Conservation (phyloP, 1,140 invertebrate species). For the Orchestia grillus region DNA sequence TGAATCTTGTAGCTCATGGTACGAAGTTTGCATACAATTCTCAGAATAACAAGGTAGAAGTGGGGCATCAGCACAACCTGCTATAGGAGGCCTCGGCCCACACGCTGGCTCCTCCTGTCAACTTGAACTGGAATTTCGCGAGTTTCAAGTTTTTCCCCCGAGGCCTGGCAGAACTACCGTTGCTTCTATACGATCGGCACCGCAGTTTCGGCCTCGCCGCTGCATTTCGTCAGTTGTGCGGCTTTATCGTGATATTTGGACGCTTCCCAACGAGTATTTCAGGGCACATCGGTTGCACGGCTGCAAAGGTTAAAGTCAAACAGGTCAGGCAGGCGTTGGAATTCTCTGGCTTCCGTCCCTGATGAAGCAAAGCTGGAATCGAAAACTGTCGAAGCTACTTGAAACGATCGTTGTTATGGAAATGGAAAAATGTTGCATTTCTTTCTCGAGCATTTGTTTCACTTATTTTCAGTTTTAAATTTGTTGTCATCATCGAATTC, state of each 20-base stretch:
- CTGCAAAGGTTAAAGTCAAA: neutral
- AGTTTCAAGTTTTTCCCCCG: neutral
- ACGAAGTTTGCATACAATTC: neutral
- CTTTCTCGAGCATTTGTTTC: no score
- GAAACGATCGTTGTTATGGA: neutral
- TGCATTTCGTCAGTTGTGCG: neutral
- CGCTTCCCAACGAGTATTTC: neutral
- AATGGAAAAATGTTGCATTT: no score
- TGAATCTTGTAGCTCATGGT: neutral
- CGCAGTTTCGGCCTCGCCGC: neutral
- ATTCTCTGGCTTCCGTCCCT: neutral
- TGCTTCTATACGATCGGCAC: neutral
- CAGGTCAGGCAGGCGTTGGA: neutral
- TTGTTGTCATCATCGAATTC: neutral
- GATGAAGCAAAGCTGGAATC: neutral
- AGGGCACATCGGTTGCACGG: neutral
- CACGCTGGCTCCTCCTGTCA: neutral
- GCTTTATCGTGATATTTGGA: conserved; percentile 1
- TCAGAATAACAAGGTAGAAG: neutral
- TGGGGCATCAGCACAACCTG: neutral
- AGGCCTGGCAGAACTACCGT: neutral
- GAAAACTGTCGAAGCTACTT: neutral
- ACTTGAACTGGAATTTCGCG: neutral
- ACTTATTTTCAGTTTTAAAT: neutral
- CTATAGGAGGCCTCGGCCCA: neutral